Conservation (phyloP, 1,140 invertebrate genomes). For the Musca vetustissima region DNA sequence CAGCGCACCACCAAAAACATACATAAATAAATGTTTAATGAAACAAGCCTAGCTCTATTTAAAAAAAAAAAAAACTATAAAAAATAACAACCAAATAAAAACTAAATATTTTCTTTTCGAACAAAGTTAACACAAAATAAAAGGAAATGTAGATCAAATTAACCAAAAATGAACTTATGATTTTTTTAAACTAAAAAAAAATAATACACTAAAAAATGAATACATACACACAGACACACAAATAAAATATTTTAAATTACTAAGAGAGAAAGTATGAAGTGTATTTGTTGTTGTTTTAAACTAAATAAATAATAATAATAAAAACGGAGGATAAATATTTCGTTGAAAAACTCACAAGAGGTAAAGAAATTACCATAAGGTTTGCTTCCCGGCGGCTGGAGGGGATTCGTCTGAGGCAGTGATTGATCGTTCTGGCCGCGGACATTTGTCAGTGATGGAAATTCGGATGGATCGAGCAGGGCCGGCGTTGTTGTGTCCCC, state of each 20-base stretch:
- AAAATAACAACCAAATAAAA: no score
- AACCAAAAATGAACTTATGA: no score
- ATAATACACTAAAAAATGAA: no score
- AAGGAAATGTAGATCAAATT: no score
- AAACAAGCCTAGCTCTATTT: no score
- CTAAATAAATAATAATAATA: conserved; percentile 34
- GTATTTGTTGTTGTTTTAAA: no score
- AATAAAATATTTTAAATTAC: conserved; percentile 7
- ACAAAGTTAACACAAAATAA: no score
- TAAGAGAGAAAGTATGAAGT: neutral
- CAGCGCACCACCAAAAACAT: no score
- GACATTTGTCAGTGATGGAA: conserved; percentile 84
- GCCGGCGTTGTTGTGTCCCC: conserved; percentile 75
- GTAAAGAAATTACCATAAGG: conserved; percentile 73
- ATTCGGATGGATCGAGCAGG: conserved; percentile 84
- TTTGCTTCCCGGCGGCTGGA: conserved; percentile 83
- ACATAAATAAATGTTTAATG: no score
- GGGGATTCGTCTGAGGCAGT: conserved; percentile 74
- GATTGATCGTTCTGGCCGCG: conserved; percentile 71
- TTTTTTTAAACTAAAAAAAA: no score
- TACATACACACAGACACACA: conserved; percentile 10
- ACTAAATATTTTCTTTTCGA: no score
- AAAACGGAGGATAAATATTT: conserved; percentile 40
- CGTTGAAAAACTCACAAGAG: conserved; percentile 56
- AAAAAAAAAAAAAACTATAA: no score